Evolutionary conservation across 2,113 vertebrate genomes (phyloP).

Genomic region (Neolamprologus tretocephalus): DNA sequence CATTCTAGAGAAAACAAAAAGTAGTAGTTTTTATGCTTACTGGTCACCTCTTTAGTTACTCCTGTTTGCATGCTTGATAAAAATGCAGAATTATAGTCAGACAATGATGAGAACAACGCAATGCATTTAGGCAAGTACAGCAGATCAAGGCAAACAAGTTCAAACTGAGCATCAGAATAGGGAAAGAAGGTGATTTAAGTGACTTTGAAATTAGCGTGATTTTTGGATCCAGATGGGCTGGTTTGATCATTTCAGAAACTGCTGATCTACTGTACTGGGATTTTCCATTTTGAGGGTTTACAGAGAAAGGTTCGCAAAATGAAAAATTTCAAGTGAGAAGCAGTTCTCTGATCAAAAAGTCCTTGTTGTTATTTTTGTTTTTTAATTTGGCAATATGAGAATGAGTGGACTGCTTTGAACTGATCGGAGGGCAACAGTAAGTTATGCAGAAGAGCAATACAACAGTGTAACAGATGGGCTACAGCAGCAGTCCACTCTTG

Average conservation of each 20-base stretch:
- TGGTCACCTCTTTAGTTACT: neutral
- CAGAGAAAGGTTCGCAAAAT: neutral
- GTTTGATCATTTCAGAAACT: neutral
- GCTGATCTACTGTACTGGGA: neutral
- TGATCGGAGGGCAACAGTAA: neutral
- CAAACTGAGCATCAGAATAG: neutral
- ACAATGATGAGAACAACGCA: neutral
- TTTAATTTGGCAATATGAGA: neutral
- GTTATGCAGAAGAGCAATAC: neutral
- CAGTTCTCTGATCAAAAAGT: neutral
- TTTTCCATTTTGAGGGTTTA: neutral
- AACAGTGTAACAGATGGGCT: neutral
- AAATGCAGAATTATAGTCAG: neutral
- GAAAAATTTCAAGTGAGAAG: neutral
- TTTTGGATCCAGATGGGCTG: neutral
- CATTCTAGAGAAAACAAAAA: neutral
- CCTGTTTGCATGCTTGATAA: neutral
- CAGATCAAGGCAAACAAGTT: neutral
- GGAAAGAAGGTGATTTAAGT: neutral
- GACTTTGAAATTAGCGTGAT: neutral
- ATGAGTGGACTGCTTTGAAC: neutral
- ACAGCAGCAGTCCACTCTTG: neutral
- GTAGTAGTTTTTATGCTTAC: neutral
- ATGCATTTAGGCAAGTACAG: neutral
- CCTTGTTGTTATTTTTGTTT: neutral